These are phyloP conservation scores for Bombylius major DNA, from an alignment of 2,888 invertebrate species.

Conservation along the genomic window DNA sequence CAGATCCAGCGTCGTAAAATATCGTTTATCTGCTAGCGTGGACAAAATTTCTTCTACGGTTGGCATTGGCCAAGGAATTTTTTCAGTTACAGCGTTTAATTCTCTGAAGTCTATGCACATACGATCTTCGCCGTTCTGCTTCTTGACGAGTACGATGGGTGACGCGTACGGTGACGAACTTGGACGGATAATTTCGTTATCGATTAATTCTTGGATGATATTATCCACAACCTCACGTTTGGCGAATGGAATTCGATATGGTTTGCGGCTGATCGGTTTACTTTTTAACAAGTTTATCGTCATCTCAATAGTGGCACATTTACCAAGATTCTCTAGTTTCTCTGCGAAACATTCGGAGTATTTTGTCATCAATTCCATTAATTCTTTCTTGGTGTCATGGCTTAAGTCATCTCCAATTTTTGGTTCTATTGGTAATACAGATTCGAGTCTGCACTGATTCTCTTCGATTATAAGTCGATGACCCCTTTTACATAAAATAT, in stretches of 20 bases:
- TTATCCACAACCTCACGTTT: not conserved
- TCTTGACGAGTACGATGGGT: constrained; percentile 14
- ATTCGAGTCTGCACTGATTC: too few relatives aligned
- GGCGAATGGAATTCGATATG: not conserved
- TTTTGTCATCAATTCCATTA: too few relatives aligned
- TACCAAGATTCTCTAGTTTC: not conserved
- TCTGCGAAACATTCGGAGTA: too few relatives aligned
- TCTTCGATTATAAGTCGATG: too few relatives aligned
- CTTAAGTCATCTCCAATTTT: too few relatives aligned
- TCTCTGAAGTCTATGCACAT: constrained; percentile 6
- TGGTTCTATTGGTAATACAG: too few relatives aligned
- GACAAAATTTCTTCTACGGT: constrained; percentile 13
- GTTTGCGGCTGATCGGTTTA: not conserved
- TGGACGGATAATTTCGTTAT: not conserved
- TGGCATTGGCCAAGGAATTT: constrained; percentile 14
- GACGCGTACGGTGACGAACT: too few relatives aligned
- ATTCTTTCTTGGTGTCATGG: too few relatives aligned
- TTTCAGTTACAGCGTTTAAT: not conserved
- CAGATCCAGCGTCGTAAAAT: constrained; percentile 2
- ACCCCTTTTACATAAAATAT: too few relatives aligned
- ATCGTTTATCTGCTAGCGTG: not conserved
- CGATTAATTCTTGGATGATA: not conserved
- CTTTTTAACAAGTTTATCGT: too few relatives aligned
- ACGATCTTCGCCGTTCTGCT: constrained; percentile 14
- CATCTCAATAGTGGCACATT: not conserved